Percentiles rank a stretch among this genome's conserved stretches.
These are phyloP conservation scores for Ovis canadensis DNA, from an alignment of 2,113 vertebrate genomes.

Conservation along the genomic window DNA sequence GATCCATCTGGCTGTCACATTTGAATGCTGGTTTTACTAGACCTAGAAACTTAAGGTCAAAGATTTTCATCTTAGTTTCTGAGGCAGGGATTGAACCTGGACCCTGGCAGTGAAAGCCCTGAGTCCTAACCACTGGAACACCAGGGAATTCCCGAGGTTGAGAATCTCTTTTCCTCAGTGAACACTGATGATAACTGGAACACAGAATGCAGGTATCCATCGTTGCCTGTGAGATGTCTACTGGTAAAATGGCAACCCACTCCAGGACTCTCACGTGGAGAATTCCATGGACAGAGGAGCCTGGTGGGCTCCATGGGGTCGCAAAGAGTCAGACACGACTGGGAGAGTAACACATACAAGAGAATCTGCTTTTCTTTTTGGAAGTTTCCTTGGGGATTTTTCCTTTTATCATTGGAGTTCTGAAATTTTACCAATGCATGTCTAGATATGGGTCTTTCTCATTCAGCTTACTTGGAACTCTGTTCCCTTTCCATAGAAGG, in stretches of 20 bases:
- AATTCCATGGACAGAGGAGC: neutral
- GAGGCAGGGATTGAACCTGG: neutral
- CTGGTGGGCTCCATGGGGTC: neutral
- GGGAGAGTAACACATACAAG: neutral
- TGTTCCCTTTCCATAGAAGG: neutral
- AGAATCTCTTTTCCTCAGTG: neutral
- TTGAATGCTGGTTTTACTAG: neutral
- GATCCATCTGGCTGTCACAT: neutral
- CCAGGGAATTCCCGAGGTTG: neutral
- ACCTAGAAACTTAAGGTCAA: neutral
- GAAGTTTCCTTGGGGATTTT: neutral
- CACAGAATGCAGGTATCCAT: neutral
- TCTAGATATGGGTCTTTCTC: neutral
- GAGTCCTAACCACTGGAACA: neutral
- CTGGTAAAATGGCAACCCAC: neutral
- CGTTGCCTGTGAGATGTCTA: neutral
- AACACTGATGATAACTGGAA: neutral
- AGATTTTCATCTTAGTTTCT: neutral
- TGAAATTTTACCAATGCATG: neutral
- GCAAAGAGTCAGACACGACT: fast-evolving
- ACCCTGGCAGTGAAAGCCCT: neutral
- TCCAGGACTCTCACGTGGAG: neutral
- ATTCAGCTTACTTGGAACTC: neutral
- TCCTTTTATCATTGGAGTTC: neutral
- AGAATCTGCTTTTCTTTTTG: neutral